A percentile compares a stretch with the other conserved stretches of the same genome.
phyloP scores from a whole-genome alignment of 2,888 invertebrate species.

The Brenthis hecate region DNA sequence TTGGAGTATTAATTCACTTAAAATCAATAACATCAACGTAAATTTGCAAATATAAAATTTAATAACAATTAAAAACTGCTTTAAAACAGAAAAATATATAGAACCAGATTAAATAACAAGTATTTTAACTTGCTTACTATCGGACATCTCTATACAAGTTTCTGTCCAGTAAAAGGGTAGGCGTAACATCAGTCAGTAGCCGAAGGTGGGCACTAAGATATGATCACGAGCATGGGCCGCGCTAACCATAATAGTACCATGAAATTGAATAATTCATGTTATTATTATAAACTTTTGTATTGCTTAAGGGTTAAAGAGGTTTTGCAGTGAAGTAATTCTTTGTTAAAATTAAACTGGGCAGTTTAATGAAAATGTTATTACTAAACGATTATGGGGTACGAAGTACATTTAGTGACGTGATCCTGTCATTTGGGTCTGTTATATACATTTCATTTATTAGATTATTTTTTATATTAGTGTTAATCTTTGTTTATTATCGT shows the following conservation, averaged over 20 bases:
- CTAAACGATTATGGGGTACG: background rate
- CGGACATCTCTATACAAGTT: conserved; percentile 8
- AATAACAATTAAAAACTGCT: background rate
- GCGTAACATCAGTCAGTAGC: conserved; percentile 58
- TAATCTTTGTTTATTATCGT: too few species aligned
- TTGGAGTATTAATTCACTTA: too few species aligned
- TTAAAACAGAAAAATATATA: background rate
- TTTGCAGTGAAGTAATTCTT: conserved; percentile 7
- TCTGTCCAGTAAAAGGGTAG: conserved; percentile 41
- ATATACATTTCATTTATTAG: too few species aligned
- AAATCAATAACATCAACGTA: too few species aligned
- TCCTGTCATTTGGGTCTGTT: too few species aligned
- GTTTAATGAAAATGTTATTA: conserved; percentile 1
- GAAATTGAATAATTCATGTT: conserved; percentile 47
- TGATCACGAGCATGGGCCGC: conserved; percentile 53
- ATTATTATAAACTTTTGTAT: conserved; percentile 30
- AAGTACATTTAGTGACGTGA: background rate
- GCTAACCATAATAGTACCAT: conserved; percentile 47
- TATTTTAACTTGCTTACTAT: background rate
- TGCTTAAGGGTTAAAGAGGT: conserved; percentile 6
- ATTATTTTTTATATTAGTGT: too few species aligned
- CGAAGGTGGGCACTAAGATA: conserved; percentile 58
- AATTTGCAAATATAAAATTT: too few species aligned
- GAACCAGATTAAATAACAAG: background rate
- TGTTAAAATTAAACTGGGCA: conserved; percentile 11